A percentile compares a stretch with the other conserved stretches of the same genome.
phyloP scores from a whole-genome alignment of 64 coral and sea anemone species.

The Porites australiensis region DNA sequence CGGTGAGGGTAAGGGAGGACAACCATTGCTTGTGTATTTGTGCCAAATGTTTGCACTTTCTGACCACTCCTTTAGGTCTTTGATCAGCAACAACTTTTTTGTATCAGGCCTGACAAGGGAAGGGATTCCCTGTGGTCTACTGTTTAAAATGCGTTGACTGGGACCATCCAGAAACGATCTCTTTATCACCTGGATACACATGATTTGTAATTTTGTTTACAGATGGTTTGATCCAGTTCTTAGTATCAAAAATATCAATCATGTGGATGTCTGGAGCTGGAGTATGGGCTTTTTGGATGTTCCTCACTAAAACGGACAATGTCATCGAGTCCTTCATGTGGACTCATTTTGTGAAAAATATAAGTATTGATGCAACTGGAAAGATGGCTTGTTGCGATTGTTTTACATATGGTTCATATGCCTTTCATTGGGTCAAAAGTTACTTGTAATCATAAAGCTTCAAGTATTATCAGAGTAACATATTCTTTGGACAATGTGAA shows the following conservation, averaged over 20 bases:
- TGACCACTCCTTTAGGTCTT: neutral
- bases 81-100: neutral
- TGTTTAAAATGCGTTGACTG: neutral
- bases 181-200: neutral
- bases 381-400: too few species aligned
- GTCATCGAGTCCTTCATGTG: neutral
- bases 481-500: too few species aligned
- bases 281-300: neutral
- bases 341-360: neutral
- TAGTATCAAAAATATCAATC: constrained; percentile 7
- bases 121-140: neutral
- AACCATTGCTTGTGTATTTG: neutral
- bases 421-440: too few species aligned
- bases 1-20: neutral
- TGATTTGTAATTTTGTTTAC: neutral
- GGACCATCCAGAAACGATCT: neutral
- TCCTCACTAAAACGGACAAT: neutral
- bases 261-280: neutral
- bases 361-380: too few species aligned
- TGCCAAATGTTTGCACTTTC: neutral
- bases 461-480: too few species aligned
- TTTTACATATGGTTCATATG: too few species aligned
- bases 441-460: too few species aligned
- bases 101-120: neutral
- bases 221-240: neutral